Base-by-base conservation (phyloP, 2,888 invertebrate genomes). In the Nemotelus pantherinus region DNA sequence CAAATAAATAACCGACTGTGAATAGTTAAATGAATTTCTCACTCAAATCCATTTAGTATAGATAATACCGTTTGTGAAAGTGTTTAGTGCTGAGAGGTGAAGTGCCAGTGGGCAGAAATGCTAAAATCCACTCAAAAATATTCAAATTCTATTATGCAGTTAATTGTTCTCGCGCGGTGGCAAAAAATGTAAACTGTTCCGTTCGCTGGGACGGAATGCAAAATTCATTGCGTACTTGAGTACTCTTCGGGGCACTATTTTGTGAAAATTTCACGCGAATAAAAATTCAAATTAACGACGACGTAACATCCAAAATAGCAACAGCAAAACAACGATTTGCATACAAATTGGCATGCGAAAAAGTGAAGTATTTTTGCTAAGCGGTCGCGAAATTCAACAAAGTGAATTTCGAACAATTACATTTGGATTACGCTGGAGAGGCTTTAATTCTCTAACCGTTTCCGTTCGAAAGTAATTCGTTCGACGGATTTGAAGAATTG, bases 401-500 rank as follows among this genome's bases (percentile, higher is more conserved):
- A 10, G n/a, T 65, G 45, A 65, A 65, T 65, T 65, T 65, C 65
- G 44, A 65, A 47, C 65, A 65, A n/a, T 65, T 65, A 43, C 4
- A 47, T 65, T 65, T 65, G 65, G 65, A 65, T 65, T 65, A 65
- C 45, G 45, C 47, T 3, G 25, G 25, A 25, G 25, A 25, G 25
- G 25, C 25, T 25, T 25, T 25, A 25, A 25, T 25, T 25, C 25
- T 25, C 25, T 25, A 25, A 25, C 25, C 25, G 25, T 25, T 25
- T 25, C 25, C 25, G 25, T 25, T 25, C 25, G 25, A 25, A 25
- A 25, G 25, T 25, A 25, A 25, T 25, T 25, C 25, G 25, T 25
- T 25, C 25, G 25, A 25, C 25, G 25, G 25, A 25, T 25, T 25
- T 25, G 25, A 25, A 25, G 25, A 25, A 25, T 25, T 25, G 25